phyloP scores from a whole-genome alignment of 2,797 vertebrate genomes.

The Protonibea diacanthus region DNA sequence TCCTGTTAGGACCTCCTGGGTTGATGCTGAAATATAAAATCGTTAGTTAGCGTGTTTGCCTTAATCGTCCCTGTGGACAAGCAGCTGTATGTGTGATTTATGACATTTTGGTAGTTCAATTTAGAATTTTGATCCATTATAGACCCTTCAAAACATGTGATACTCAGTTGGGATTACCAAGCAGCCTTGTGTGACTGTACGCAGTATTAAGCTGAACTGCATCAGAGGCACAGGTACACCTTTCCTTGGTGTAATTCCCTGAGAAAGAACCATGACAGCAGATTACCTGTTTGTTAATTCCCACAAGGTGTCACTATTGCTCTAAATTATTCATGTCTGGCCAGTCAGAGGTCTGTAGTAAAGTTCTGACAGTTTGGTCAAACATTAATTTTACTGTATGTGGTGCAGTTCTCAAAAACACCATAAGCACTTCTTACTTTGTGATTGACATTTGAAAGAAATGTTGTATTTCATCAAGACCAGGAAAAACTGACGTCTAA shows the following conservation, averaged over 20 bases:
- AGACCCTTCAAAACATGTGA: background rate
- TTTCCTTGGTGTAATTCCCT: background rate
- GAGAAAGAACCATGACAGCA: background rate
- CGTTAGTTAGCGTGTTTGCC: background rate
- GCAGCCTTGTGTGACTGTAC: background rate
- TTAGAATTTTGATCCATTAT: background rate
- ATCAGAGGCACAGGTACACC: background rate
- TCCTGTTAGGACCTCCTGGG: background rate
- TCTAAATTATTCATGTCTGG: constrained; percentile 31
- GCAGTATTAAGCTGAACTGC: constrained; percentile 1
- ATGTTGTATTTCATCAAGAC: background rate
- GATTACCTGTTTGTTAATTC: constrained; percentile 43
- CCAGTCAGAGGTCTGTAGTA: background rate
- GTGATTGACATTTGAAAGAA: background rate
- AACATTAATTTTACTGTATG: background rate
- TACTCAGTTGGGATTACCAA: background rate
- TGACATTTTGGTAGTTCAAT: background rate
- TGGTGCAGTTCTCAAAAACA: background rate
- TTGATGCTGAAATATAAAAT: constrained; percentile 9
- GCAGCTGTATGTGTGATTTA: background rate
- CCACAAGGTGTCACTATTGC: constrained; percentile 83
- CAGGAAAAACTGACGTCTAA: background rate
- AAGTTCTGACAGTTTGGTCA: constrained; percentile 1
- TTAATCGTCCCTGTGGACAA: background rate
- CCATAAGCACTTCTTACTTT: background rate